Base-by-base conservation (phyloP, 2,888 invertebrate species). In the Ptycholaimellus sp. region DNA sequence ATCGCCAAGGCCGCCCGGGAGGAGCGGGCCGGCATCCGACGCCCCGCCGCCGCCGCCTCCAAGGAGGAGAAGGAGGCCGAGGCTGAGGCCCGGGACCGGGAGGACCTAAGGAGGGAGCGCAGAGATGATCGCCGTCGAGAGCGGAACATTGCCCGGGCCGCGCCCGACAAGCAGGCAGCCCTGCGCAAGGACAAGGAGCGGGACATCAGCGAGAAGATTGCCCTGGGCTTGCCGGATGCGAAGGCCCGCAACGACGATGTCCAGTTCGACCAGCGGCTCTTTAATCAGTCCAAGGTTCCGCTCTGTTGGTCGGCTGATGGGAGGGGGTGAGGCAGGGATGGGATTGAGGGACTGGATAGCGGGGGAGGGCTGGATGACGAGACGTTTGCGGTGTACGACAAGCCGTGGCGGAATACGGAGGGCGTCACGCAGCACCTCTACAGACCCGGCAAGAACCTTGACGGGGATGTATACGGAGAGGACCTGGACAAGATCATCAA, bases 121-220 rank as follows among this genome's bases (percentile, higher is more conserved):
- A 35, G 48, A 23, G 51, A 56, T 30, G 54, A 56, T 35, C 48
- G 50, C 17, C 43, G 54, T 14, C 46, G 90, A 5, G 90, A 96
- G 42, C 67, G 87, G 35, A 96, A 96, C 61, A 64, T 93, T 20
- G 74, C 82, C 0, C 68, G 87, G 37, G 83, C 85, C 2, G 85
- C 83, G 0, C 87, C 87, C 0, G 90, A 93, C 53, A 90, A 87
- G 45, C 56, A 64, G 50, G 73, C 80, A 0, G 78, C 82, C 49
- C 59, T 90, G 38, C 79, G 79, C 51, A 70, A 76, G 30, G 81
- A 83, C 53, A 69, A 85, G 2, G 96, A 96, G 49, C 71, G 96
- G 3, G 96, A 96, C 55, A 85, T 96, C 40, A 87, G 85, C 7
- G 96, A 99, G 58, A 85, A 93, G 65, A 93, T 96, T 47, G 96